Evolutionary conservation across 2,888 invertebrate species (phyloP).

Genomic region (Amphipoea lucens): DNA sequence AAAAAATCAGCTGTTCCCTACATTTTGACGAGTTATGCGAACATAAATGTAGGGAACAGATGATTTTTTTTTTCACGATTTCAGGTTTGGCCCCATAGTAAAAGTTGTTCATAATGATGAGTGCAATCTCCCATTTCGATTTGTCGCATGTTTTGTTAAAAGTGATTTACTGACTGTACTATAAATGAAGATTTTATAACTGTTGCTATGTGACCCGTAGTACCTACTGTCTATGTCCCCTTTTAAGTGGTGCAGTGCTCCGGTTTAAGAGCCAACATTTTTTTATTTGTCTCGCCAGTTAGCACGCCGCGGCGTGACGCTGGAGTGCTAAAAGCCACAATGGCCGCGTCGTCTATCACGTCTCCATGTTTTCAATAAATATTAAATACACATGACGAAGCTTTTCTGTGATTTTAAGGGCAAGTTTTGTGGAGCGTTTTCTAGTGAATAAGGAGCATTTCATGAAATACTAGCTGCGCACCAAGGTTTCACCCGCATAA

Average conservation of each 20-base stretch:
- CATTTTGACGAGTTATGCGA: too few relatives aligned
- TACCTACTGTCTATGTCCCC: background rate
- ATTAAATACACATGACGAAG: conserved; percentile 48
- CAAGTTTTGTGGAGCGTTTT: background rate
- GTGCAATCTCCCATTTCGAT: too few relatives aligned
- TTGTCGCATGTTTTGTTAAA: too few relatives aligned
- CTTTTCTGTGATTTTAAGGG: conserved; percentile 5
- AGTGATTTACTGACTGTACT: background rate
- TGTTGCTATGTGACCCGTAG: conserved; percentile 38
- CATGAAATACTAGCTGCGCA: background rate
- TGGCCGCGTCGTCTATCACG: conserved; percentile 43
- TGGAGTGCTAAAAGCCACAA: conserved; percentile 72
- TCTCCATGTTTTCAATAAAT: conserved; percentile 38
- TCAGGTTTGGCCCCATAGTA: too few relatives aligned
- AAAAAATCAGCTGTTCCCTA: too few relatives aligned
- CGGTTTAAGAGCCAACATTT: conserved; percentile 64
- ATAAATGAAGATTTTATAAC: background rate
- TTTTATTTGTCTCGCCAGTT: conserved; percentile 68
- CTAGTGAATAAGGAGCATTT: background rate
- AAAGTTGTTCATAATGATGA: too few relatives aligned
- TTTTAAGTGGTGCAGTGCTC: conserved; percentile 64
- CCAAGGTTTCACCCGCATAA: too few relatives aligned
- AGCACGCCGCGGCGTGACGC: conserved; percentile 58
- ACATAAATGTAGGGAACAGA: too few relatives aligned
- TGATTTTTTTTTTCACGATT: too few relatives aligned